Evolutionary conservation across 2,888 invertebrate genomes (phyloP).

Genomic region (Calliphora vomitoria): DNA sequence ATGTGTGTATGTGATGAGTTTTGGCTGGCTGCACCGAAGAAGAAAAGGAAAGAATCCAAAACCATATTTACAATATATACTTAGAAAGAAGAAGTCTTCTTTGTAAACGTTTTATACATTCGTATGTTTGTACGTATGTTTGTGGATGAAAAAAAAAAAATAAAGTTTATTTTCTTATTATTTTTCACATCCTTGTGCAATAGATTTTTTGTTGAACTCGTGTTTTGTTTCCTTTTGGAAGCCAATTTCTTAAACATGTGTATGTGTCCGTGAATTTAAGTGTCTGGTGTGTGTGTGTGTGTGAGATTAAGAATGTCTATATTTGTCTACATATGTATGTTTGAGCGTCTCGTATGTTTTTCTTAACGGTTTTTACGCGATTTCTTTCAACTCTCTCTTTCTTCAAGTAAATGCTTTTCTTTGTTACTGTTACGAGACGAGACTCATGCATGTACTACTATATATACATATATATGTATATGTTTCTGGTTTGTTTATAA

Average conservation of each 20-base stretch:
- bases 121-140: background rate
- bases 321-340: conserved; percentile 59
- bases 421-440: conserved; percentile 25
- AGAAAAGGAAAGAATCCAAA: conserved; percentile 20
- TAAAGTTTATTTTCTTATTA: conserved; percentile 46
- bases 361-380: conserved; percentile 62
- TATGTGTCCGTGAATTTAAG: conserved; percentile 57
- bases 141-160: conserved; percentile 28
- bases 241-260: conserved; percentile 33
- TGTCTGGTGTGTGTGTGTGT: conserved; percentile 65
- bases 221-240: conserved; percentile 34
- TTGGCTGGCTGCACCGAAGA: conserved; percentile 2
- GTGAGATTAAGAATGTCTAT: conserved; percentile 57
- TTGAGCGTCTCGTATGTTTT: conserved; percentile 54
- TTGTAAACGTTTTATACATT: background rate
- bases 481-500: conserved; percentile 44
- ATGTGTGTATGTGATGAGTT: conserved; percentile 10
- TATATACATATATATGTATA: background rate
- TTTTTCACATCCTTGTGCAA: conserved; percentile 47
- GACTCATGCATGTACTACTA: conserved; percentile 3
- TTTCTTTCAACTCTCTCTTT: conserved; percentile 64
- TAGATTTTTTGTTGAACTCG: conserved; percentile 25
- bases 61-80: conserved; percentile 14
- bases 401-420: conserved; percentile 65
- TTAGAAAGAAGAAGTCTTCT: background rate